Evolutionary conservation across 2,113 vertebrate genomes (phyloP).

Genomic region (Zosterops pallidus): DNA sequence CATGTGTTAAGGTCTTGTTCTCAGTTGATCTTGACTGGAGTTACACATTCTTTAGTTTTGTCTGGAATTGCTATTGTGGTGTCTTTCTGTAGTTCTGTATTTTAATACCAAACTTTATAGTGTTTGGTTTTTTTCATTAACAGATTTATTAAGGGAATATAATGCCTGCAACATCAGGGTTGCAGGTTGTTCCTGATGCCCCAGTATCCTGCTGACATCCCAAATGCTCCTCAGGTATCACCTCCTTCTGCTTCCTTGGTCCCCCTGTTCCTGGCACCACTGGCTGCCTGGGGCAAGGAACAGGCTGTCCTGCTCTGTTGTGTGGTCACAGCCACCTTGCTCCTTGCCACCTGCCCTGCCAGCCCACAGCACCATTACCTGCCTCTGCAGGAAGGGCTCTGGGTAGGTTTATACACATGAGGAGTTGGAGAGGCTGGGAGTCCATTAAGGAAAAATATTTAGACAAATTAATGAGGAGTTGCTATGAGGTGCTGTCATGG

Average conservation of each 20-base stretch:
- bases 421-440: rapidly evolving
- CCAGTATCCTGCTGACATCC: neutral
- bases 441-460: neutral
- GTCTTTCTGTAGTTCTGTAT: neutral
- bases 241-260: neutral
- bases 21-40: neutral
- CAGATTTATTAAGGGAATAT: neutral
- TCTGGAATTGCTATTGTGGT: neutral
- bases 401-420: neutral
- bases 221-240: neutral
- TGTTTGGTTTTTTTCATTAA: neutral
- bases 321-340: neutral
- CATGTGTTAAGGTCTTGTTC: neutral
- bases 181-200: neutral
- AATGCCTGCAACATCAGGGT: neutral
- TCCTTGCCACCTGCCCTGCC: neutral
- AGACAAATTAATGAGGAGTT: neutral
- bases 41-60: neutral
- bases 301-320: neutral
- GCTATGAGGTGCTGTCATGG: rapidly evolving
- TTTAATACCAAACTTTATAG: neutral
- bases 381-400: neutral
- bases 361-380: neutral
- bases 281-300: neutral
- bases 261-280: neutral